phyloP scores from a whole-genome alignment of 2,113 vertebrate genomes.

The Collichthys lucidus region DNA sequence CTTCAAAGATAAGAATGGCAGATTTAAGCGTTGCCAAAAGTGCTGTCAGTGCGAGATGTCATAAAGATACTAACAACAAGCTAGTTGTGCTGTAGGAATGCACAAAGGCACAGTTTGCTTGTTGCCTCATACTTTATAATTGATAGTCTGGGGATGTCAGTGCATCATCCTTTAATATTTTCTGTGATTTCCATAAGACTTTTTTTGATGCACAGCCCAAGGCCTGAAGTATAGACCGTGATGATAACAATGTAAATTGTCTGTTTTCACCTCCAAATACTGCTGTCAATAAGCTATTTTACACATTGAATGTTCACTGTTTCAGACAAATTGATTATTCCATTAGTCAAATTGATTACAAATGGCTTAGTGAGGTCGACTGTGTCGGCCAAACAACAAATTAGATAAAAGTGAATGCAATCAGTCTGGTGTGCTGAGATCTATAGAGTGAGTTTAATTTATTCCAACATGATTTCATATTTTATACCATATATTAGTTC shows the following conservation, averaged over 20 bases:
- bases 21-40: constrained; percentile 4
- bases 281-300: constrained; percentile 46
- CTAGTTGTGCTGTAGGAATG: constrained; percentile 36
- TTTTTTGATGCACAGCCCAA: constrained; percentile 6
- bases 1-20: constrained; percentile 33
- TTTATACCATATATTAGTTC: neutral
- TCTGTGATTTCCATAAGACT: neutral
- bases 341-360: constrained; percentile 67
- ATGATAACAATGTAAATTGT: constrained; percentile 38
- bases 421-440: constrained; percentile 34
- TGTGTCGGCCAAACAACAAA: constrained; percentile 55
- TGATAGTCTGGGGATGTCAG: constrained; percentile 34
- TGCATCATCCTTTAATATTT: constrained; percentile 3
- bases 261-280: constrained; percentile 45
- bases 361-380: constrained; percentile 50
- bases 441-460: constrained; percentile 17
- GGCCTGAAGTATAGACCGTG: neutral
- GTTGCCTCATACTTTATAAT: constrained; percentile 35
- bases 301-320: constrained; percentile 48
- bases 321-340: constrained; percentile 58
- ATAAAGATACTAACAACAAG: constrained; percentile 1
- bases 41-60: constrained; percentile 29
- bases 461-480: neutral
- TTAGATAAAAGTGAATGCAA: constrained; percentile 55
- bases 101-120: constrained; percentile 48